These are phyloP conservation scores for Tringa solitaria DNA, from an alignment of 2,113 vertebrate genomes.

Conservation along the genomic window DNA sequence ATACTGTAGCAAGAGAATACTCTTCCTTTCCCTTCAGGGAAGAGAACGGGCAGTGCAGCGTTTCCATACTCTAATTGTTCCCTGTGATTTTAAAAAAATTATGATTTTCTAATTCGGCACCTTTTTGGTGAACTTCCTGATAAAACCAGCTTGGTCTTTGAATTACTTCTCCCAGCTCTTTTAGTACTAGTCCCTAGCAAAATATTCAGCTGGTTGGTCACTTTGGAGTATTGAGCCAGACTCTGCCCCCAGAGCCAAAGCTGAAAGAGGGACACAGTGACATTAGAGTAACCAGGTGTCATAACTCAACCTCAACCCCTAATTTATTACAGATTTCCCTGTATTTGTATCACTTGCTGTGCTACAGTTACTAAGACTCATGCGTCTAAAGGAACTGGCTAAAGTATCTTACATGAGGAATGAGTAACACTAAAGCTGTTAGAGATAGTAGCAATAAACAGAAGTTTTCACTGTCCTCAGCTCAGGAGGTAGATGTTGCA, in stretches of 20 bases:
- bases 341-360: neutral
- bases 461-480: neutral
- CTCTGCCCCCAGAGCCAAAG: neutral
- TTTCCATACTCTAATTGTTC: neutral
- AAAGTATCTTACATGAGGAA: neutral
- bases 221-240: neutral
- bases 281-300: neutral
- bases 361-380: neutral
- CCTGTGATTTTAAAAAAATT: neutral
- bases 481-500: neutral
- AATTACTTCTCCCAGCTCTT: neutral
- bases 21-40: neutral
- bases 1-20: neutral
- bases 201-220: neutral
- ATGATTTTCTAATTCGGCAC: neutral
- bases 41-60: neutral
- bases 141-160: neutral
- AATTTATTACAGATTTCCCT: neutral
- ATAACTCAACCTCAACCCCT: neutral
- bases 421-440: neutral
- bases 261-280: neutral
- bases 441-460: neutral
- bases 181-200: neutral
- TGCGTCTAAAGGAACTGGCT: neutral
- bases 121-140: neutral